Base-by-base conservation (phyloP, 2,113 vertebrate genomes). In the Brienomyrus brachyistius region DNA sequence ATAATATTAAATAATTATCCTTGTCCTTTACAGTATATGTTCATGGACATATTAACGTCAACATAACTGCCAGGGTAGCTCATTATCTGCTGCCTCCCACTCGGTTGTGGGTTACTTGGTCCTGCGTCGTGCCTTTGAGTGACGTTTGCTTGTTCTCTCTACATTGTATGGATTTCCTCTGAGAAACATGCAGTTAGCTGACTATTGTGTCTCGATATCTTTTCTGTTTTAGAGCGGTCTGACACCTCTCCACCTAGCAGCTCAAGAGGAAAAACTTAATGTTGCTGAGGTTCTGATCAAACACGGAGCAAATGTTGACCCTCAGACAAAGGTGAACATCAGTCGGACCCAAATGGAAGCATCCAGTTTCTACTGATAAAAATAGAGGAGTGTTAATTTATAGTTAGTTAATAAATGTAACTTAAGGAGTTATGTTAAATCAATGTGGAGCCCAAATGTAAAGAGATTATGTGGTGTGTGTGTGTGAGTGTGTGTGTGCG, bases 271-370 rank as follows among this genome's bases (percentile, higher is more conserved):
- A 92, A 97, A 97, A 94, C 97, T 99, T 91, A 98, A 98, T 1
- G 98, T 99, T 86, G 98, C 98, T 0, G 98, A 99, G 92, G 97
- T 99, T 66, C 95, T 99, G 4, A 96, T 96, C 43, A 99, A 99
- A 94, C 98, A 99, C 4, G 98, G 97, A 59, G 97, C 98, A 10
- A 92, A 94, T 0, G 90, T 97, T 17, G 98, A 99, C 88, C 94
- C 97, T 0, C 97, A 97, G 89, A 99, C 98, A 0, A 99, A 99
- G 98, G 98, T 99, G 92, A 54, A 83, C 15, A 7, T 74, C 35
- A 83, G 45, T 54, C 17, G 86, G 86, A 40, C 51, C 27, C 27
- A 87, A 15, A 87, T 0, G 11, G 17, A 87, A 54, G n/a, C 82
- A 23, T 27, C 43, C 21, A 48, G 40, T 50, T 23, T 48, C 43